Base-by-base conservation (phyloP, 1,140 invertebrate genomes). In the Caenorhabditis brenneri region DNA sequence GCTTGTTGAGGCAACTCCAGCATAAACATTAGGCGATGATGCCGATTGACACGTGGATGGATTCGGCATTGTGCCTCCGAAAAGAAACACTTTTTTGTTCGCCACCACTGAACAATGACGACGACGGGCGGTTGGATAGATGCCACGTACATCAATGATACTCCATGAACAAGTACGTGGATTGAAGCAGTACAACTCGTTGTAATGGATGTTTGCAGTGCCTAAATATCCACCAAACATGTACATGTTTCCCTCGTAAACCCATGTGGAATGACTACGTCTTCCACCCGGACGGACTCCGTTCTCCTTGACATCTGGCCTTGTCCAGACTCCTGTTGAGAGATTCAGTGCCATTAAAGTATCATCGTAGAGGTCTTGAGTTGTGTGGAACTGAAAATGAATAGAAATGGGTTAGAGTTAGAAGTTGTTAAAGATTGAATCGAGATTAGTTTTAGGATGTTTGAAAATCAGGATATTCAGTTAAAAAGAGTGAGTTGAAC, bases 141-240 rank as follows among this genome's bases (percentile, higher is more conserved):
- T 85, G 12, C 82, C 69, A 22, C 55, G 89, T 15, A 39, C 31
- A 42, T 55, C 31, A 69, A 86, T 88, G 87, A 85, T 83, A 84
- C 1, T 88, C 90, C 88, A 89, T 16, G 15, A 42, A 19, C 22
- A 42, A 10, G 60, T 83, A 22, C 42, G 53, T 19, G 92, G 91
- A 89, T 93, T 91, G 92, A 94, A 96, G 88, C 93, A 93, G 88
- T 94, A 93, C 46, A 96, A 91, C 92, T 96, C 95, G 92, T 95
- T 94, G 88, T 94, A 96, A 91, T 97, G 96, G 78, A 92, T 91
- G 85, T 94, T 93, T 46, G 92, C 88, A 22, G 93, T 91, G 5
- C 94, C 94, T 92, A 96, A 95, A 89, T 94, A 96, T 12, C 95
- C 95, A 48, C 95, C 95, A 92, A 96, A 96, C 60, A 96, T 93